Evolutionary conservation across 2,797 vertebrate genomes (phyloP).

Genomic region (Petrocephalus schoutedeni): DNA sequence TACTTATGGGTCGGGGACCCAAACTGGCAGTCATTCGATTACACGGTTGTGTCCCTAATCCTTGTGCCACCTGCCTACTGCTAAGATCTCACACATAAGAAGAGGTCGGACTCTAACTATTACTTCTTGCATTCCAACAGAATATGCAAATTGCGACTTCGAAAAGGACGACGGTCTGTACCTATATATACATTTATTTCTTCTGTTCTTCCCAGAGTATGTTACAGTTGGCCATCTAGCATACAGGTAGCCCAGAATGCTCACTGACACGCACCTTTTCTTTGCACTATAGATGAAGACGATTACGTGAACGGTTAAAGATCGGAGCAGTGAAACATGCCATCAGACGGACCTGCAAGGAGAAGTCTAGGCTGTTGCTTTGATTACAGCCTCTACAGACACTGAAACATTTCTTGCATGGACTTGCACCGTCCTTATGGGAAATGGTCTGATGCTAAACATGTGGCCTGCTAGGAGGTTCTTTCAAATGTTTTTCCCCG

Average conservation of each 20-base stretch:
- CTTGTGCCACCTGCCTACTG: too few relatives aligned
- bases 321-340: neutral
- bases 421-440: neutral
- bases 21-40: too few relatives aligned
- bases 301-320: constrained; percentile 38
- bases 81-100: neutral
- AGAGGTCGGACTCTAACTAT: neutral
- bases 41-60: too few relatives aligned
- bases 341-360: neutral
- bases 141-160: neutral
- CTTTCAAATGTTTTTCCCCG: neutral
- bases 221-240: neutral
- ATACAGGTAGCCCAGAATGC: neutral
- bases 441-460: neutral
- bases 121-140: neutral
- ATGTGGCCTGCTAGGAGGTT: neutral
- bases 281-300: constrained; percentile 33
- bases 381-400: neutral
- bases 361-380: neutral
- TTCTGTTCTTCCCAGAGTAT: neutral
- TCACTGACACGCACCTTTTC: neutral
- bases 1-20: too few relatives aligned
- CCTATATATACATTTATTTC: neutral
- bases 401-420: neutral
- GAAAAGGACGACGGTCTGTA: constrained; percentile 1